Evolutionary conservation across 2,888 invertebrate genomes (phyloP), one percentile per base, ranked within the genome.

Genomic region (Mimas tiliae): DNA sequence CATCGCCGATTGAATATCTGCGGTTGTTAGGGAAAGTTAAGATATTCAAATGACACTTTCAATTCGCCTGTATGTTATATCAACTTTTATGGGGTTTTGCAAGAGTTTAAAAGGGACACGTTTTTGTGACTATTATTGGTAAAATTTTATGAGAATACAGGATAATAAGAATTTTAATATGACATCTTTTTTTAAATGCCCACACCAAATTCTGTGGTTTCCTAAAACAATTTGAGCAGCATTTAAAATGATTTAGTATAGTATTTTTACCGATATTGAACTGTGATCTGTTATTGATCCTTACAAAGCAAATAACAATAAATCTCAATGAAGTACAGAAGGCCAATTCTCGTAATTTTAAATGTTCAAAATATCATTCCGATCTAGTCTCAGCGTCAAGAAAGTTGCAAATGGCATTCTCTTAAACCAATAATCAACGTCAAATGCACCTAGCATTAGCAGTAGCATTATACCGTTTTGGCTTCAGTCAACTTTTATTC

Each of bases 1-100:
- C 81, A 79, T 80, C 80, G 72, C 74, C 70, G 74, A 76, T 78
- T 76, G 75, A 67, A 75, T 76, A 73, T 74, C 76, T 83, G 80
- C 71, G 79, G 83, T 78, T 76, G 74, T 74, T 71, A 79, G 85
- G 76, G 84, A 86, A 86, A 86, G 84, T 76, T 68, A 67, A 64
- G 70, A 72, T 73, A 71, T 67, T 70, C 62, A 65, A 72, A 74
- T 69, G 65, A 67, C 65, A 73, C 70, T 74, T 74, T 77, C 74
- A 58, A 58, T 42, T 58, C 38, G 58, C 34, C 33, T 38, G 42
- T 58, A n/a, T 58, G 19, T 19, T 12, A 11, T 38, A 58, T 42
- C 42, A 21, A 38, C 34, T 53, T 55, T 27, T 38, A 38, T 55
- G 16, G 11, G n/a, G 11, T 38, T n/a, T 38, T 9, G 38, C 9